Base-by-base conservation (phyloP, 2,888 invertebrate species). In the Prosapia bicincta region DNA sequence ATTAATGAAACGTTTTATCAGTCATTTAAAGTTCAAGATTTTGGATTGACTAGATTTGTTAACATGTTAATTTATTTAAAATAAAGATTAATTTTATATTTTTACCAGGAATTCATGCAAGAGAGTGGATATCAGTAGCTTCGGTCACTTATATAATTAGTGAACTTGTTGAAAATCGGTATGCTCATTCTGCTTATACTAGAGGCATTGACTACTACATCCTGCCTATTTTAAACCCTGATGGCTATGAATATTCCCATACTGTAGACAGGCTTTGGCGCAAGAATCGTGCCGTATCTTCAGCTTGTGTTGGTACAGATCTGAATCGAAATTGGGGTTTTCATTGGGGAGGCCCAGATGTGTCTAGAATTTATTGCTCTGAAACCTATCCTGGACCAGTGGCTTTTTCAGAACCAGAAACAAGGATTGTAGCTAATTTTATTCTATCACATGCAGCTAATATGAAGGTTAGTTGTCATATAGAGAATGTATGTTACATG, bases 111-210 rank as follows among this genome's bases (percentile, higher is more conserved):
- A 95, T 95, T 80, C 96, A 96, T 82, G 93, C 95, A 0, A 88
- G 97, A 24, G 98, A 98, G 86, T 98, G 95, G 95, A 93, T 95
- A 81, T 92, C 92, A 69, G 91, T 92, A 0, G 92, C 95, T 0
- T 89, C 91, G 0, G 93, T 93, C 3, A 92, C 94, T 0, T 95
- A 89, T 83, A 86, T 94, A 54, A 90, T 93, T 24, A 89, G 94
- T 82, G 87, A 90, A 77, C 84, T 95, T 70, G 89, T 90, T 1
- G 90, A 91, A 80, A 91, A 90, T 80, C 92, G 90, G 84, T 89
- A 92, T 3, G 87, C 88, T 79, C 88, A 93, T 0, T 86, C 88
- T 0, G 88, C 87, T 38, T 80, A 86, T 28, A 80, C 86, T n/a
- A 83, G 85, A 32, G 81, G 81, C 30, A 85, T 85, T 69, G 90